Conservation (phyloP, 1,140 invertebrate species). For the Dinoponera quadriceps region DNA sequence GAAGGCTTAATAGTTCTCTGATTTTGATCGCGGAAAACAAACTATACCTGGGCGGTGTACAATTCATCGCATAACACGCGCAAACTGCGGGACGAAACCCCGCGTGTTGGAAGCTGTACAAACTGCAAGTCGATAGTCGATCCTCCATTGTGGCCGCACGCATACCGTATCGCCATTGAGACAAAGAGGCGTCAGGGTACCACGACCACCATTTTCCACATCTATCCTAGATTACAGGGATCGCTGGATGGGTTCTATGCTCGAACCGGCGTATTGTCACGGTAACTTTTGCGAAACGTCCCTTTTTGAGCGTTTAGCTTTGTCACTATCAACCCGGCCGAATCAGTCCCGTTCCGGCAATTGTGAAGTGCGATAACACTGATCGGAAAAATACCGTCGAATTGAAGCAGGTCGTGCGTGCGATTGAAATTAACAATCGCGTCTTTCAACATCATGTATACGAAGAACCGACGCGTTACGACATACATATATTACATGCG, state of each 20-base stretch:
- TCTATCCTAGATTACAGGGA: conserved; percentile 50
- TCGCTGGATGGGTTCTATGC: conserved; percentile 13
- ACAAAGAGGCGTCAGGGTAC: conserved; percentile 35
- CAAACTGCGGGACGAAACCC: conserved; percentile 6
- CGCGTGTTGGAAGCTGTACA: background rate
- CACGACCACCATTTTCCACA: conserved; percentile 27
- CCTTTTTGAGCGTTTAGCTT: conserved; percentile 14
- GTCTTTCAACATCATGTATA: background rate
- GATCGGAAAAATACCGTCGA: background rate
- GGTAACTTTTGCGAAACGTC: conserved; percentile 13
- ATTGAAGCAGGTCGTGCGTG: background rate
- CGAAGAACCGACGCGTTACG: background rate
- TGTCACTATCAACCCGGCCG: conserved; percentile 8
- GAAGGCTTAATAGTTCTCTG: conserved; percentile 12
- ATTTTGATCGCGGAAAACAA: conserved; percentile 15
- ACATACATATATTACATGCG: background rate
- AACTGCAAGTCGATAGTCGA: conserved; percentile 51
- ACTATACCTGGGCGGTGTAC: background rate
- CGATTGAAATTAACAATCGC: conserved; percentile 7
- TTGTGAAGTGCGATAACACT: background rate
- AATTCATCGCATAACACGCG: conserved; percentile 13
- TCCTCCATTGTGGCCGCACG: conserved; percentile 34
- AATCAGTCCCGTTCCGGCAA: background rate
- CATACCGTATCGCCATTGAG: conserved; percentile 1
- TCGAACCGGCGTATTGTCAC: conserved; percentile 11